Evolutionary conservation across 2,888 invertebrate species (phyloP), one percentile per base, ranked within the genome.

Genomic region (Nomada goodeniana): DNA sequence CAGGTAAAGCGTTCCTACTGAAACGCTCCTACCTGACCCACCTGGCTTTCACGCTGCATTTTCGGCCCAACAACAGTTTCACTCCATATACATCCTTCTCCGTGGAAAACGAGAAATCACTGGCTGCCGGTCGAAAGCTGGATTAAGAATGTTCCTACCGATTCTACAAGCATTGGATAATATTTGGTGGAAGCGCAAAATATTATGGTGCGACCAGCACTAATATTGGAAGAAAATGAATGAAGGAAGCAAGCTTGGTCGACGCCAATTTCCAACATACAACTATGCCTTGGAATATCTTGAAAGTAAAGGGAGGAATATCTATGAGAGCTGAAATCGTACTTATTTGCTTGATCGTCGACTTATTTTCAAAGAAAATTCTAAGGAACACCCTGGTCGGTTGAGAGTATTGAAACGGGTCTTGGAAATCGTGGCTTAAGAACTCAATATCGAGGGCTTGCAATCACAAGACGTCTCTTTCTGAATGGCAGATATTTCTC

Each of bases 1-100:
- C 86, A 90, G 90, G 90, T 90, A 90, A 89, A 86, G 82, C 88
- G 86, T 88, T 90, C 87, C 85, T 86, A 75, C 83, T 59, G 74
- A 70, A 85, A 79, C 82, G 80, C 70, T 79, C 71, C 89, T 91
- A 91, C 92, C 91, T 90, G 92, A 91, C 89, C 90, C 92, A 92
- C 90, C 92, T 92, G 92, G 92, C 89, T 85, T 87, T 88, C 84
- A 79, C 61, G 79, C 67, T 64, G 63, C 68, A 80, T 77, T 83
- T 82, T 83, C 84, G 76, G 44, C 23, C 44, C 60, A 65, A 71
- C 70, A n/a, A 64, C 86, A 75, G 71, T 80, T 82, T 80, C 82
- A 80, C 80, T 60, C 73, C 65, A 29, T 59, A 36, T 76, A 50
- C 52, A 52, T 64, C 50, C 29, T 10, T 26, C 26, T 50, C 53